A percentile compares a stretch with the other conserved stretches of the same genome.
phyloP scores from a whole-genome alignment of 2,797 vertebrate species.

The Nannoperca obscura region DNA sequence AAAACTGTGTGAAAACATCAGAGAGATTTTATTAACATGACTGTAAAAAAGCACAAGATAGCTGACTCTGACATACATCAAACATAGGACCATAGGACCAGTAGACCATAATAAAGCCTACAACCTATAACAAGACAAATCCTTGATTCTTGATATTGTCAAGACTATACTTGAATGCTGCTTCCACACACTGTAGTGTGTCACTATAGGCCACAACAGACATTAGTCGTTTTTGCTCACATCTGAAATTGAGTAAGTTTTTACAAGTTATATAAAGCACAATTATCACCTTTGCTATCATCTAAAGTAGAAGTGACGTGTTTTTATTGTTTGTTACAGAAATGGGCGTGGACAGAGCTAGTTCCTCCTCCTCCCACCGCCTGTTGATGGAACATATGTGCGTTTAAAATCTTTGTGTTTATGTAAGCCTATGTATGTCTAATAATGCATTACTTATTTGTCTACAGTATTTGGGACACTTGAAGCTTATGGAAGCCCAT shows the following conservation, averaged over 20 bases:
- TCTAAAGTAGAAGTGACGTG: not conserved
- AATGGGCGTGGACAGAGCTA: slow-evolving; percentile 15
- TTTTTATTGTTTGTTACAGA: not conserved
- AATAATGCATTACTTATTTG: not conserved
- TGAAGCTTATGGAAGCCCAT: not conserved
- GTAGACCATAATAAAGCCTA: not conserved
- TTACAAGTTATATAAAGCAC: not conserved
- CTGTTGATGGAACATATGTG: slow-evolving; percentile 2
- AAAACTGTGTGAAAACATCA: not conserved
- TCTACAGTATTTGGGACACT: not conserved
- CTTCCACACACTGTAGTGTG: not conserved
- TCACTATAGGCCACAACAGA: not conserved
- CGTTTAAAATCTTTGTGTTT: not conserved
- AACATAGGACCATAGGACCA: not conserved
- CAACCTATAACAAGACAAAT: not conserved
- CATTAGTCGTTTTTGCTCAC: not conserved
- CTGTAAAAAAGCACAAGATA: not conserved
- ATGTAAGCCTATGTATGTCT: not conserved
- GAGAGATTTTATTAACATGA: not conserved
- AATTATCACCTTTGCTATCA: not conserved
- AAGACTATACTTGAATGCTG: not conserved
- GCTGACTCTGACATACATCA: not conserved
- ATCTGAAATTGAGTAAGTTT: not conserved
- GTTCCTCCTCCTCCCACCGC: not conserved
- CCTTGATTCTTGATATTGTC: not conserved